phyloP scores from a whole-genome alignment of 2,797 vertebrate genomes.

The Neopelma chrysocephalum region DNA sequence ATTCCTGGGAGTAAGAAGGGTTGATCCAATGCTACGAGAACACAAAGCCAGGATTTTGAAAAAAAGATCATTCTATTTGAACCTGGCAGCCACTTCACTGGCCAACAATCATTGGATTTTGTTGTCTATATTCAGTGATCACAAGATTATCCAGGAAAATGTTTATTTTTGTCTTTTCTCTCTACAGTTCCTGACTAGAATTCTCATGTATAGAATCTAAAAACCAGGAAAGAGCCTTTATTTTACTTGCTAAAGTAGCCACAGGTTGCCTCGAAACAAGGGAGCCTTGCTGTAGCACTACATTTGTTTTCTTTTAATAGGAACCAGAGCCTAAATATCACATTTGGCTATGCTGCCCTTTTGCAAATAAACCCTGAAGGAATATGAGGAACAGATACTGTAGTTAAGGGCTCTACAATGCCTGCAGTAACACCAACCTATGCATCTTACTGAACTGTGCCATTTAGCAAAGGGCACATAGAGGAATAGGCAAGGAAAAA shows the following conservation, averaged over 20 bases:
- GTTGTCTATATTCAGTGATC: neutral
- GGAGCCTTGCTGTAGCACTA: neutral
- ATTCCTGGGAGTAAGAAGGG: neutral
- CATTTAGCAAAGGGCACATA: conserved; percentile 69
- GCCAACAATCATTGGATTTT: neutral
- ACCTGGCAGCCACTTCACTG: neutral
- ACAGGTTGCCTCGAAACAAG: neutral
- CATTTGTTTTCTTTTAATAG: conserved; percentile 50
- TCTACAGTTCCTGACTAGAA: neutral
- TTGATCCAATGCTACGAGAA: neutral
- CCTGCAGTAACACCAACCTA: conserved; percentile 40
- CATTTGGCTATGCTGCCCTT: conserved; percentile 64
- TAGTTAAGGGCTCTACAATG: conserved; percentile 32
- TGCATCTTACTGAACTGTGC: conserved; percentile 53
- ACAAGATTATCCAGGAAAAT: neutral
- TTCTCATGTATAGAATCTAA: neutral
- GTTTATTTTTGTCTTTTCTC: neutral
- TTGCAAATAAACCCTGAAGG: conserved; percentile 69
- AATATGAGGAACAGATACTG: conserved; percentile 2
- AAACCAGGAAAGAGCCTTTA: neutral
- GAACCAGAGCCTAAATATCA: conserved; percentile 56
- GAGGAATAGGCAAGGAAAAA: neutral
- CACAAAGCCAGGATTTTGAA: neutral
- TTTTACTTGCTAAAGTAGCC: neutral
- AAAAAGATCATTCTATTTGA: neutral